These are phyloP conservation scores for Danio aesculapii DNA, from an alignment of 2,797 vertebrate genomes.

Conservation along the genomic window DNA sequence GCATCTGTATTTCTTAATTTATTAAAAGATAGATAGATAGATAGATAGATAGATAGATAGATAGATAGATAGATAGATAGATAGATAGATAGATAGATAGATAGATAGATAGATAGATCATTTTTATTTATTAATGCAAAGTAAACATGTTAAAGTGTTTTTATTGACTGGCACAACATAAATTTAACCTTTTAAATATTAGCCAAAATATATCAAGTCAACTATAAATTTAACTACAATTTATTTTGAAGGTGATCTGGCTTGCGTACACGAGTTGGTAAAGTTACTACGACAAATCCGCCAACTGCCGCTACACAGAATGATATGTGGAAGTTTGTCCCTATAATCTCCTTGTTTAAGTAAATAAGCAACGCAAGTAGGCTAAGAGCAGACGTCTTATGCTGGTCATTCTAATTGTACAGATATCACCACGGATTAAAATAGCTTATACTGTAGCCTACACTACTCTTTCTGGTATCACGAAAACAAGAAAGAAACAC, in stretches of 20 bases:
- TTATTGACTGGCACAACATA: no score
- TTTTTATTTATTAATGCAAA: no score
- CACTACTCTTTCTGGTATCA: neutral
- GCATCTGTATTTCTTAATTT: no score
- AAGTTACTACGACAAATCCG: neutral
- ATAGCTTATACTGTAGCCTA: neutral
- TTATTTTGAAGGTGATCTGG: neutral
- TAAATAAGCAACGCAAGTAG: neutral
- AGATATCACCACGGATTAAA: neutral
- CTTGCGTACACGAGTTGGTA: neutral
- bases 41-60: no score
- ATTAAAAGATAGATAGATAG: no score
- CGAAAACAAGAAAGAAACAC: neutral
- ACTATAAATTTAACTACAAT: neutral
- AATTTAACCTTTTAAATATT: no score
- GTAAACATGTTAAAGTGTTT: no score
- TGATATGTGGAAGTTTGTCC: neutral
- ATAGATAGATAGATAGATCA: no score
- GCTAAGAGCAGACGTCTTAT: neutral
- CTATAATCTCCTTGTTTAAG: neutral
- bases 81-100: no score
- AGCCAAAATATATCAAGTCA: no score
- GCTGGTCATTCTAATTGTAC: neutral
- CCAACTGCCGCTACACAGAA: neutral
- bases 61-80: no score